phyloP scores from a whole-genome alignment of 1,140 invertebrate species.

The Lordiphosa collinella region DNA sequence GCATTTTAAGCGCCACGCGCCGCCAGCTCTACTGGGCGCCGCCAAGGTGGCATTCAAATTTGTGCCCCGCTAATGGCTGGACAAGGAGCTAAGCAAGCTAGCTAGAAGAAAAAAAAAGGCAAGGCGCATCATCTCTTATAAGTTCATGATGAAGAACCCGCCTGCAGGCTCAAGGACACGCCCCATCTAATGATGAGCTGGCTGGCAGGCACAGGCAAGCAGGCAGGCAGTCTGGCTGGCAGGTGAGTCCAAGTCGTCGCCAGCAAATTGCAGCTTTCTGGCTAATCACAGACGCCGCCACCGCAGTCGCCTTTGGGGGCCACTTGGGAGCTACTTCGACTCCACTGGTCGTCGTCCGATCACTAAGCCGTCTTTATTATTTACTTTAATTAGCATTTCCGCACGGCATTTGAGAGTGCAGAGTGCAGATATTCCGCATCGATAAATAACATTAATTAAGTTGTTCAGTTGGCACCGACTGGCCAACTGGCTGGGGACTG shows the following conservation, averaged over 20 bases:
- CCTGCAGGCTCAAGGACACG: constrained; percentile 58
- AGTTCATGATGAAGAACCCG: constrained; percentile 37
- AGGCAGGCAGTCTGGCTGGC: too few relatives aligned
- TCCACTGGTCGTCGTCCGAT: constrained; percentile 7
- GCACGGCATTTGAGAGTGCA: constrained; percentile 28
- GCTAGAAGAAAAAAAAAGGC: too few relatives aligned
- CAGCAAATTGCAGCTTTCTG: constrained; percentile 50
- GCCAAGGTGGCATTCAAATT: constrained; percentile 66
- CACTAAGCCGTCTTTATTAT: constrained; percentile 50
- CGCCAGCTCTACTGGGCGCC: constrained; percentile 66
- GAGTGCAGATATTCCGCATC: constrained; percentile 63
- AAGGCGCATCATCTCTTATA: constrained; percentile 11
- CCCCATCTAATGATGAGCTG: constrained; percentile 64
- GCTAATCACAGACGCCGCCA: constrained; percentile 66
- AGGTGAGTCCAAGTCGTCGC: constrained; percentile 41
- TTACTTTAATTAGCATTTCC: constrained; percentile 77
- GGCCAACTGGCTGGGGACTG: too few relatives aligned
- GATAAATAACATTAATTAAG: constrained; percentile 77
- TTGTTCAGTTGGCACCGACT: constrained; percentile 54
- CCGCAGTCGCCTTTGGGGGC: constrained; percentile 32
- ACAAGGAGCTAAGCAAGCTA: not conserved
- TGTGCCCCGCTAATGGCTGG: constrained; percentile 43
- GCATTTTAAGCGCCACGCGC: constrained; percentile 45
- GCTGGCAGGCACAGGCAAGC: constrained; percentile 40
- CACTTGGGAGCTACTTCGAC: not conserved